Evolutionary conservation across 1,140 invertebrate species (phyloP).

Genomic region (Homalodisca vitripennis): DNA sequence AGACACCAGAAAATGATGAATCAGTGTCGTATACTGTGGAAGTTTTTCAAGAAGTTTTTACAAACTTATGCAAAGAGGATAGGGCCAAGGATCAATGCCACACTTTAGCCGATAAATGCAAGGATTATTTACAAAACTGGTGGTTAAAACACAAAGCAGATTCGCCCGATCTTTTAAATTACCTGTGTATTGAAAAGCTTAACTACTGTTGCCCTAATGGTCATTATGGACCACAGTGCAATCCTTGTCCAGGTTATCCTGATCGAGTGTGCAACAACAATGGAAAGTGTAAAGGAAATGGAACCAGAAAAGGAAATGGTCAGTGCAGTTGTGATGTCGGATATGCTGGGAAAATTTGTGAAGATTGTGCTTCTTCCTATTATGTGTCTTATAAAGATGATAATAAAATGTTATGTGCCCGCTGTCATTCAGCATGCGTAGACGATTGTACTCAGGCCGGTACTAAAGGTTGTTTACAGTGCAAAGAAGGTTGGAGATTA

Average conservation of each 20-base stretch:
- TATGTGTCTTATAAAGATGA: conserved; percentile 80
- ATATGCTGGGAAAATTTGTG: conserved; percentile 79
- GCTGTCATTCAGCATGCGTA: conserved; percentile 83
- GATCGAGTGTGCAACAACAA: conserved; percentile 77
- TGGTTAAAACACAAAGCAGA: conserved; percentile 77
- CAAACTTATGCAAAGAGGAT: not conserved
- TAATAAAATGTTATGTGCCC: conserved; percentile 72
- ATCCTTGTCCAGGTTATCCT: conserved; percentile 78
- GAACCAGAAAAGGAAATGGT: conserved; percentile 92
- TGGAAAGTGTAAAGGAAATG: conserved; percentile 92
- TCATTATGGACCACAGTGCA: conserved; percentile 84
- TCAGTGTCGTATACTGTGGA: not conserved
- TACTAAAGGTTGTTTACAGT: conserved; percentile 77
- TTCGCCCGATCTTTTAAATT: conserved; percentile 66
- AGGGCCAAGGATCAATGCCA: conserved; percentile 64
- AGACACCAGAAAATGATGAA: not conserved
- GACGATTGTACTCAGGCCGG: conserved; percentile 75
- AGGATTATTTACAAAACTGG: conserved; percentile 84
- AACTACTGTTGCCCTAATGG: conserved; percentile 83
- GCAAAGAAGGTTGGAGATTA: conserved; percentile 78
- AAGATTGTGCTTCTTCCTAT: conserved; percentile 72
- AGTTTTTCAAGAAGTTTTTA: not conserved
- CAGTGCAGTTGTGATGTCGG: conserved; percentile 87
- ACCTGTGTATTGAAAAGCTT: conserved; percentile 83
- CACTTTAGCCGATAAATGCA: conserved; percentile 76